Conservation (phyloP, 2,113 vertebrate species). For the Nothocercus julius region DNA sequence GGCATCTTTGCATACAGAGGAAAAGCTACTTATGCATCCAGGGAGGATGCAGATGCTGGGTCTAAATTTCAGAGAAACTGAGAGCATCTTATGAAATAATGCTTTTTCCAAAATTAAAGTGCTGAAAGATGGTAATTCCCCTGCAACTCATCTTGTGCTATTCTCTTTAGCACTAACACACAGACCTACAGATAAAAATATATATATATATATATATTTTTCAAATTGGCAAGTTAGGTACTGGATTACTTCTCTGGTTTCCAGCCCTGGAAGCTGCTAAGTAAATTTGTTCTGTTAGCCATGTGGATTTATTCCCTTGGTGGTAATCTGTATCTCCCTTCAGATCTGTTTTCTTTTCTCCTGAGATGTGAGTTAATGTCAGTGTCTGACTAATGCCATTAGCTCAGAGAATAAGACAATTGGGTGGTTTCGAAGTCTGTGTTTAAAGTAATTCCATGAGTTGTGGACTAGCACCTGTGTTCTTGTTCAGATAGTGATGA, state of each 20-base stretch:
- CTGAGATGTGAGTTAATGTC: neutral
- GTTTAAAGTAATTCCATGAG: neutral
- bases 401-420: neutral
- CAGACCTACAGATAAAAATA: neutral
- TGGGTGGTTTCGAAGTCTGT: neutral
- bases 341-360: neutral
- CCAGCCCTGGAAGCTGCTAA: neutral
- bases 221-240: neutral
- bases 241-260: neutral
- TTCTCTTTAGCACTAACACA: neutral
- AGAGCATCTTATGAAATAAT: neutral
- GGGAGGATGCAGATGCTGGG: neutral
- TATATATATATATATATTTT: too few species aligned
- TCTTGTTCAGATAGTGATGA: too few species aligned
- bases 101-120: neutral
- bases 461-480: too few species aligned
- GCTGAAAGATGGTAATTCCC: neutral
- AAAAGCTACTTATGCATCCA: neutral
- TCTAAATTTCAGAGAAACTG: neutral
- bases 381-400: neutral
- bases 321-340: neutral
- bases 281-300: neutral
- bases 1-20: neutral
- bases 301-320: neutral
- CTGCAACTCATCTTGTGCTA: neutral